Evolutionary conservation across 2,113 vertebrate genomes (phyloP), one percentile per base, ranked within the genome.

Genomic region (Lepus europaeus): DNA sequence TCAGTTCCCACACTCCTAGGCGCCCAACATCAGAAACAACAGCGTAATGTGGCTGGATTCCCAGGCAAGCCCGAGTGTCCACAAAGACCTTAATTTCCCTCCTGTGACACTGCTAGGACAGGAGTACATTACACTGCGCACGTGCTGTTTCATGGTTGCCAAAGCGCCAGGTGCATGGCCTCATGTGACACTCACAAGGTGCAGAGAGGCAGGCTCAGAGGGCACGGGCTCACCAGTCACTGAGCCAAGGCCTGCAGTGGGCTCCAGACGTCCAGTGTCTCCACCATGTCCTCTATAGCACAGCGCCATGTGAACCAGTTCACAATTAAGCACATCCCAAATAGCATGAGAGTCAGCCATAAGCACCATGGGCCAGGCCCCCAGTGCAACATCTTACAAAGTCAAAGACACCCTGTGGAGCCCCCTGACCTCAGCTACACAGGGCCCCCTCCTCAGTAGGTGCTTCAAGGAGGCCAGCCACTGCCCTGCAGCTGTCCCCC

Each of bases 291-390:
- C 17, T 29, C 27, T 3, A 23, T 11, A 4, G 61, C 3, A 29
- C 10, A 61, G 49, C 64, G n/a, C 59, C 9, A 2, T 0, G 0
- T 10, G 8, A n/a, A n/a, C 27, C 0, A 4, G 31, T 4, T 29
- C 49, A 20, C 70, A 16, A 33, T 12, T 27, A 45, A 64, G 36
- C 33, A 27, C 0, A 1, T 86, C 66, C 23, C 11, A 16, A 2
- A 12, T 31, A 13, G 53, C 23, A 82, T 22, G 5, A 59, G 22
- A n/a, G 16, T 80, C 23, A 17, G 20, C 53, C 25, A 51, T 12
- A 29, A 31, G 7, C 29, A 56, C 59, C 25, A 0, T 0, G 9
- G 33, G 61, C 63, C 53, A 59, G 56, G 4, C 17, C 27, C 3
- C 80, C n/a, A 9, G 0, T 45, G 39, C 10, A 29, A 16, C 31